Base-by-base conservation (phyloP, 2,113 vertebrate genomes). In the Sebastes schlegelii region DNA sequence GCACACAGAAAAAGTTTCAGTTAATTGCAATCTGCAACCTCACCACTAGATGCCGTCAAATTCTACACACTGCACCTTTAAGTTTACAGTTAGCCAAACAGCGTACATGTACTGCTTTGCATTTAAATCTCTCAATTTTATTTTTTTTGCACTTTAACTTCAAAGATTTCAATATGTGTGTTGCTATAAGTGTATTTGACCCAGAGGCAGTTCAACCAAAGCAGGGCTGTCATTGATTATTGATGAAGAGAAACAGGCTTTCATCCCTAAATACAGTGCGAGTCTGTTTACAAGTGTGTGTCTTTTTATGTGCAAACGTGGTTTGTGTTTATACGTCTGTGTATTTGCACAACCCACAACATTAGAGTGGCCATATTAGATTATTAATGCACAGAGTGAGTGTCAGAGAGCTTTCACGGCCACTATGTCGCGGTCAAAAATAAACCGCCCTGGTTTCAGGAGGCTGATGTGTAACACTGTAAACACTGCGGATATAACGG, bases 361-460 rank as follows among this genome's bases (percentile, higher is more conserved):
- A 23, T 46, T 66, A n/a, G 43, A 21, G 10, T 12, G 43, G 43
- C 12, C 19, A 68, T 51, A 51, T 11, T 68, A 16, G 46, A 68
- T 68, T 68, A 49, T 67, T 26, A 67, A 67, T 67, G 65, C 46
- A 16, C 13, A 16, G 42, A 42, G 45, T 66, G 19, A 54, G 49
- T 11, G 12, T 4, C 21, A 67, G 19, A 48, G 45, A 66, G 65
- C 45, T 52, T 69, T 69, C 1, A 52, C 1, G 13, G 66, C 8
- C 66, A 49, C 7, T 67, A 45, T 66, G 21, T 34, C 48, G 19
- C 52, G 23, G 23, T 40, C 7, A 68, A 67, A 67, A 67, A 67
- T 49, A 67, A 49, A 26, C 45, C 8, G 5, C 8, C 4, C 46
- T 26, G n/a, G 46, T 49, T 67, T 49, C 65, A 67, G 46, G 21